Evolutionary conservation across 2,113 vertebrate genomes (phyloP), one percentile per base, ranked within the genome.

Genomic region (Hippoglossus stenolepis): DNA sequence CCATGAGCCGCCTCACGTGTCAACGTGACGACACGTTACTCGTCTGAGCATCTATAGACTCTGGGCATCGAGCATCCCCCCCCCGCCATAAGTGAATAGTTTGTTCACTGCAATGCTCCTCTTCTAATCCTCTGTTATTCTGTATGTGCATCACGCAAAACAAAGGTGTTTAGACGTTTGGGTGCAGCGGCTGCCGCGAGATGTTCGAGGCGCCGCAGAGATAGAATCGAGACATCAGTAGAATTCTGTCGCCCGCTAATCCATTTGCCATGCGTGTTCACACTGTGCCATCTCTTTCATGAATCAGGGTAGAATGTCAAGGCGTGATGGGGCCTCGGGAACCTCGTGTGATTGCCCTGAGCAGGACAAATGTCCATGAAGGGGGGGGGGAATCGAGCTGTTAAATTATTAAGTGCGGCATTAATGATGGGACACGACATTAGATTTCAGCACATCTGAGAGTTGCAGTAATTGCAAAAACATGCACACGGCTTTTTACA

Each of bases 71-170:
- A 82, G 76, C 74, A 61, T 76, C 13, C 10, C 47, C 51, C 77
- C 23, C n/a, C 47, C 51, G 20, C 49, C 72, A 74, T 82, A 85
- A 87, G 85, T 74, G 62, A 87, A 78, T 59, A 47, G 65, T 85
- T 80, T 87, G 85, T 92, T 92, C 83, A 91, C 87, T 92, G 91
- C 89, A 93, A 94, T 93, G 63, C 35, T n/a, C 18, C 65, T 65
- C 70, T 61, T 87, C 73, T 89, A 88, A 91, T 90, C 86, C 73
- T 84, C 79, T 76, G 80, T 87, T 89, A 87, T 83, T 89, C 70
- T 45, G 45, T 83, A 83, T 90, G 89, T 85, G 80, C 84, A 85
- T 83, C 69, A 73, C 61, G 76, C 72, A 91, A 89, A 91, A 92
- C 84, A 89, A 92, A 88, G 85, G 85, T 89, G 75, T 85, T 91